Percentiles rank a stretch among this genome's conserved stretches.
Conservation (phyloP, 2,113 vertebrate species). For the Myodes glareolus region DNA sequence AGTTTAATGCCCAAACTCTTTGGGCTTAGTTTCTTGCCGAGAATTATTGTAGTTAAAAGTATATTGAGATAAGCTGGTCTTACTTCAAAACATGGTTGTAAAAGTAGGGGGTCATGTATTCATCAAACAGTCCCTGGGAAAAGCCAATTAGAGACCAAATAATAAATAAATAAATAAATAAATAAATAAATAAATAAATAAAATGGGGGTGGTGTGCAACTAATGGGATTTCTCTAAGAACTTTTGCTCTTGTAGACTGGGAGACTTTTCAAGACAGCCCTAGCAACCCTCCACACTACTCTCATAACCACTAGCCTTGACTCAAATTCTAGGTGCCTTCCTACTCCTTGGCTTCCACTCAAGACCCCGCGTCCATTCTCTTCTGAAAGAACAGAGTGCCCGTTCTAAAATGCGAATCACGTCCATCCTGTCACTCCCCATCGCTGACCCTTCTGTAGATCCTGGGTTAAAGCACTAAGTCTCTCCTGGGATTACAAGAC, state of each 20-base stretch:
- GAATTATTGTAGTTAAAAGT: background rate
- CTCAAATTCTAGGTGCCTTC: background rate
- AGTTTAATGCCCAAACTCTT: background rate
- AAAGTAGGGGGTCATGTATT: background rate
- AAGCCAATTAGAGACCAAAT: background rate
- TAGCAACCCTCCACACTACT: background rate
- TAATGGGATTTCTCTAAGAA: background rate
- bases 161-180: too few relatives aligned
- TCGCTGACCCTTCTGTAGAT: conserved; percentile 7
- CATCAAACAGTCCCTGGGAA: background rate
- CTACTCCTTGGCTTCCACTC: background rate
- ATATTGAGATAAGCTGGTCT: background rate
- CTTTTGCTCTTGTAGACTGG: background rate
- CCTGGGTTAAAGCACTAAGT: background rate
- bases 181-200: too few relatives aligned
- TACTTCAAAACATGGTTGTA: background rate
- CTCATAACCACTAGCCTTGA: background rate
- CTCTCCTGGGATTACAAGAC: background rate
- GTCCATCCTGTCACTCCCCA: background rate
- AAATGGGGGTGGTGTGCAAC: background rate
- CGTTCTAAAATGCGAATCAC: background rate
- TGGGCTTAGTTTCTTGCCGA: background rate
- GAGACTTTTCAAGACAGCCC: background rate
- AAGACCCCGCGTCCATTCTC: background rate
- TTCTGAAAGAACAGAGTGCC: conserved; percentile 28